Evolutionary conservation across 1,140 invertebrate genomes (phyloP).

Genomic region (Drosophila lacertosa): DNA sequence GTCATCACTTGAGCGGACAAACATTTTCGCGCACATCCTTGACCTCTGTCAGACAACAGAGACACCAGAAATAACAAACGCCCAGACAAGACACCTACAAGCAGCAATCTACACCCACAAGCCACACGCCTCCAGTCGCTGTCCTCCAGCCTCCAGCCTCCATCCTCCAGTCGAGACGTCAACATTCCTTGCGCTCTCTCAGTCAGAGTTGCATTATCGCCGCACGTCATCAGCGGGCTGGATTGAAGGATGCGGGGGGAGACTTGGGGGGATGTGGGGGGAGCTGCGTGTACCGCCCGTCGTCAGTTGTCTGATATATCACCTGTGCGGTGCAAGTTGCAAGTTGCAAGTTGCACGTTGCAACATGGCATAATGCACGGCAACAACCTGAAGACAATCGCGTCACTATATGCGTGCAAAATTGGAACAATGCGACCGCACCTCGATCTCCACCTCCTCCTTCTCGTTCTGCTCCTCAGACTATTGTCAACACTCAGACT

Average conservation of each 20-base stretch:
- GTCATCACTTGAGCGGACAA: conserved; percentile 41
- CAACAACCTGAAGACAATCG: conserved; percentile 52
- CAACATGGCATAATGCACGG: conserved; percentile 23
- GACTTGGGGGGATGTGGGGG: too few species aligned
- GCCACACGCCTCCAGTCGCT: conserved; percentile 1
- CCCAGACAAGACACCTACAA: conserved; percentile 62
- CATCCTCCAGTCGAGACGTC: conserved; percentile 22
- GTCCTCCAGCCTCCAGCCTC: conserved; percentile 4
- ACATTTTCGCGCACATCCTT: conserved; percentile 55
- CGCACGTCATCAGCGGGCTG: conserved; percentile 62
- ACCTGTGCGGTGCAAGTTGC: conserved; percentile 57
- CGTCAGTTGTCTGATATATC: conserved; percentile 83
- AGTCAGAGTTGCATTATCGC: conserved; percentile 64
- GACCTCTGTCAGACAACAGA: conserved; percentile 53
- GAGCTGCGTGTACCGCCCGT: conserved; percentile 53
- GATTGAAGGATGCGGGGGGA: background rate
- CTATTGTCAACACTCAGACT: conserved; percentile 69
- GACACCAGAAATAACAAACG: conserved; percentile 48
- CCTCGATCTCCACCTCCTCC: too few species aligned
- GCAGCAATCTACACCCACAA: conserved; percentile 59
- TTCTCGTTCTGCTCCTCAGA: too few species aligned
- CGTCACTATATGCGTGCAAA: conserved; percentile 57
- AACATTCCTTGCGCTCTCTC: conserved; percentile 63
- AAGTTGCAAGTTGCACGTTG: too few species aligned
- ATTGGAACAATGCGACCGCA: conserved; percentile 72